Evolutionary conservation across 2,888 invertebrate species (phyloP), one percentile per base, ranked within the genome.

Genomic region (Psylliodes chrysocephalus): DNA sequence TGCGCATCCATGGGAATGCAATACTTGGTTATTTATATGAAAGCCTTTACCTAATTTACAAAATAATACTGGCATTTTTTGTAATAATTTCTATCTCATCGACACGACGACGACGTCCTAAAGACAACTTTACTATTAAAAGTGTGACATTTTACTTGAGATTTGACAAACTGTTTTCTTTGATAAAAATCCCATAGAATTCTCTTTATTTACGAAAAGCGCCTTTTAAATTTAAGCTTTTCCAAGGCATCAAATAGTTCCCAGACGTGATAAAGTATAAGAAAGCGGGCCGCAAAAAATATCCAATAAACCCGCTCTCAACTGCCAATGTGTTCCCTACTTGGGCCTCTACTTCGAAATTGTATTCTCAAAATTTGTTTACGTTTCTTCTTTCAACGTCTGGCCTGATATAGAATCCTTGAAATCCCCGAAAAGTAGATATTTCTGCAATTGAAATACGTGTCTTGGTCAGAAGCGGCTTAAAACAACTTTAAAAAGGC

Each of bases 341-440:
- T 12, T 14, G 35, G 10, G 42, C 18, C 42, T 15, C 42, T 7
- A 19, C 12, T 52, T 52, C 38, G 12, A 35, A 52, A 14, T 52
- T 17, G 52, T 52, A 19, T 52, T 33, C 19, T 52, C 22, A 8
- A 52, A 19, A 52, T 15, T 38, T 52, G 52, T 52, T 52, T 52
- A 52, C 52, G 14, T 18, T 52, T 52, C 52, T 19, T n/a, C 52
- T 52, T 52, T 10, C 12, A 8, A 18, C 22, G 52, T 52, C 52
- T 52, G 35, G 30, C 35, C 19, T 38, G 33, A 3, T 7, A 3
- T 7, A 19, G 8, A 17, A 8, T 35, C 22, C 35, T 38, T 33
- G 5, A 19, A 35, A 49, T 51, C 17, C 19, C 18, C 10, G n/a
- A 14, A 12, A 19, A 52, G 52, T 38, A 52, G n/a, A n/a, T n/a